phyloP scores from a whole-genome alignment of 2,113 vertebrate species.

The rat (Rattus norvegicus) region DNA sequence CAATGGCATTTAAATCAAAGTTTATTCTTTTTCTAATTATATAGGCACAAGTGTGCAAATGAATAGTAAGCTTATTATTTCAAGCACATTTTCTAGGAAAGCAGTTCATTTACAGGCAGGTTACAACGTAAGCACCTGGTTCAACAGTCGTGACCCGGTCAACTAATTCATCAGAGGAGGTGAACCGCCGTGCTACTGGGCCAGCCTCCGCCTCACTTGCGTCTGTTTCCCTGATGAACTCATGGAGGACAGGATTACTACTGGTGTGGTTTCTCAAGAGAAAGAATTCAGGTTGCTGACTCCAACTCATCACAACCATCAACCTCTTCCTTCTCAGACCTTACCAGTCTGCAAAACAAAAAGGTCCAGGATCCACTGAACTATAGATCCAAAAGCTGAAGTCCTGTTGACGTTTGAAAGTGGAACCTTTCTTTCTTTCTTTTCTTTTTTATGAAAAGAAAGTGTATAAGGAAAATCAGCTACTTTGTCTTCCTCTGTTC shows the following conservation, averaged over 20 bases:
- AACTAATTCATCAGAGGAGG: neutral
- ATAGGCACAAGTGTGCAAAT: neutral
- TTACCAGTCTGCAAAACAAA: neutral
- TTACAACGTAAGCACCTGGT: neutral
- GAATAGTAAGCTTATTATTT: slow-evolving; percentile 28
- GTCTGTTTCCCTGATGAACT: neutral
- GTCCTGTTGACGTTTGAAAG: neutral
- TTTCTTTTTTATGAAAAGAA: neutral
- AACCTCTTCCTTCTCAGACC: neutral
- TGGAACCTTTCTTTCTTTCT: too few species aligned
- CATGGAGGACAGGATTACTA: neutral
- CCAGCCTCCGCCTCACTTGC: neutral
- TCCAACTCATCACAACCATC: neutral
- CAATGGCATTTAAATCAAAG: slow-evolving; percentile 29
- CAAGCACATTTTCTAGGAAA: neutral
- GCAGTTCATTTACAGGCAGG: neutral
- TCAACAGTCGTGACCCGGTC: neutral
- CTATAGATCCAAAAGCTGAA: neutral
- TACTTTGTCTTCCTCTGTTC: neutral
- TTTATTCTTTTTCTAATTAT: neutral
- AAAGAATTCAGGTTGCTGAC: neutral
- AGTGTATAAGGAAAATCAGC: neutral
- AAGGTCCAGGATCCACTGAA: neutral
- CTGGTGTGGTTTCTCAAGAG: neutral
- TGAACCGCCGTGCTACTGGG: neutral